These are phyloP conservation scores for Toxotes lorentzi DNA, from an alignment of 2,797 vertebrate genomes.

Conservation along the genomic window DNA sequence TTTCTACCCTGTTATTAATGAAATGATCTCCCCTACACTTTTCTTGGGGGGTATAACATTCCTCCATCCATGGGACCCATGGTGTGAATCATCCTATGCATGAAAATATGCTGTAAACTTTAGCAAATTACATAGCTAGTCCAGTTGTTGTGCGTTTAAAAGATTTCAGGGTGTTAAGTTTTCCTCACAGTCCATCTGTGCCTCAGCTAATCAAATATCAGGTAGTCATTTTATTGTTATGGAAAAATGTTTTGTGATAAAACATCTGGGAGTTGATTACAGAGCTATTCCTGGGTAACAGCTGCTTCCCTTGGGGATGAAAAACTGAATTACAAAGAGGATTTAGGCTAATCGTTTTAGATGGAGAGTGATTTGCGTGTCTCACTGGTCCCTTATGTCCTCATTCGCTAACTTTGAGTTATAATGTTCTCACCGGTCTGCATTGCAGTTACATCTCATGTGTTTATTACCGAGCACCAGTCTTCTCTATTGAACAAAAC, in stretches of 20 bases:
- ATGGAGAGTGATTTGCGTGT: constrained; percentile 53
- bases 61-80: constrained; percentile 51
- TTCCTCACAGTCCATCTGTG: constrained; percentile 59
- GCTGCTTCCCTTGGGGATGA: constrained; percentile 64
- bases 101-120: constrained; percentile 29
- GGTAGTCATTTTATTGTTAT: constrained; percentile 60
- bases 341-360: constrained; percentile 60
- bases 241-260: constrained; percentile 53
- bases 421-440: constrained; percentile 28
- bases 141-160: constrained; percentile 46
- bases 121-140: constrained; percentile 63
- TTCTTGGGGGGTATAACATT: constrained; percentile 54
- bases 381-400: constrained; percentile 33
- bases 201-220: constrained; percentile 55
- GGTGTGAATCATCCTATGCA: constrained; percentile 57
- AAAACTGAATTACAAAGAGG: constrained; percentile 58
- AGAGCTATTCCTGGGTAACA: constrained; percentile 64
- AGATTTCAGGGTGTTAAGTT: constrained; percentile 35
- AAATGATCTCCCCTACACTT: constrained; percentile 66
- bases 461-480: constrained; percentile 15
- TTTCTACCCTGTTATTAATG: constrained; percentile 80
- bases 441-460: constrained; percentile 36
- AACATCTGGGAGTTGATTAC: constrained; percentile 73
- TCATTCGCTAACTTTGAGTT: constrained; percentile 32
- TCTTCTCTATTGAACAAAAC: constrained; percentile 19